A percentile compares a stretch with the other conserved stretches of the same genome.
Evolutionary conservation across 2,113 vertebrate genomes (phyloP).

Genomic region (Bufo bufo): DNA sequence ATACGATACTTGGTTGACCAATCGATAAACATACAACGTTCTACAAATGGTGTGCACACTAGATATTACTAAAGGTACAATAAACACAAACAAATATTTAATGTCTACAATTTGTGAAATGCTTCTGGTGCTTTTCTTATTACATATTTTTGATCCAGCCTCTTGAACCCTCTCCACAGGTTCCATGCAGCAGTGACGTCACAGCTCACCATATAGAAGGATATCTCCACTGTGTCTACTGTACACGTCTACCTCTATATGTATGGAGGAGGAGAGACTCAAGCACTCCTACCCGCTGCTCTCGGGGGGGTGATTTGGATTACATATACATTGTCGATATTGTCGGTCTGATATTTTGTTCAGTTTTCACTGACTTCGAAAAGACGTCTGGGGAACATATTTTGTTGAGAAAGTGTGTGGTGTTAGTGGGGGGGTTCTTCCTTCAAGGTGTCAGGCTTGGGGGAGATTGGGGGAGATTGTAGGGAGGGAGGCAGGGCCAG

Average conservation of each 20-base stretch:
- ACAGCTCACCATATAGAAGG: no score
- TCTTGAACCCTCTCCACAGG: no score
- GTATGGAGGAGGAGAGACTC: background rate
- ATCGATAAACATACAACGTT: background rate
- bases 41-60: background rate
- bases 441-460: constrained; percentile 57
- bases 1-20: background rate
- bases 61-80: background rate
- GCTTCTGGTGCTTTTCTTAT: no score
- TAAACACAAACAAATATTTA: background rate
- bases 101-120: no score
- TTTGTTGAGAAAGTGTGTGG: constrained; percentile 63
- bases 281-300: background rate
- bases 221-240: no score
- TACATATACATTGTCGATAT: background rate
- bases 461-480: constrained; percentile 60
- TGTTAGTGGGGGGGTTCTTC: constrained; percentile 60
- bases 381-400: constrained; percentile 50
- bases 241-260: background rate
- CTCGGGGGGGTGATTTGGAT: background rate
- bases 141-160: no score
- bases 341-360: constrained; percentile 67
- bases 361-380: constrained; percentile 31
- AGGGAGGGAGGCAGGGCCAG: constrained; percentile 78
- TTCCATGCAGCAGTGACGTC: no score